phyloP scores from a whole-genome alignment of 2,113 vertebrate genomes.

The Sturnus vulgaris region DNA sequence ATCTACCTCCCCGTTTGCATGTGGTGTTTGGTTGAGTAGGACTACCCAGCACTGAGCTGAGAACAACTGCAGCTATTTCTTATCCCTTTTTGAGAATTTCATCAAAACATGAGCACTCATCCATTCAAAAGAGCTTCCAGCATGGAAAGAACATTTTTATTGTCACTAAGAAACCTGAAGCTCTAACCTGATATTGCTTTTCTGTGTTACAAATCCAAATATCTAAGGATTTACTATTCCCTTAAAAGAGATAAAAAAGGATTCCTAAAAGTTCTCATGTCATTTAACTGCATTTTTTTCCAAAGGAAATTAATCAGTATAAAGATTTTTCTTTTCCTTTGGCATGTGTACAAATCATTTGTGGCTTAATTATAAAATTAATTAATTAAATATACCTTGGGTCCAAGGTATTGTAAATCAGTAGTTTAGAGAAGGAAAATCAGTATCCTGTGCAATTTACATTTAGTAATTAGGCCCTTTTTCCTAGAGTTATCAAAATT shows the following conservation, averaged over 20 bases:
- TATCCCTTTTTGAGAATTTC: not conserved
- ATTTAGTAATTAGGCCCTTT: conserved; percentile 23
- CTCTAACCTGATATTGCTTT: not conserved
- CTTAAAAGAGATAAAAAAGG: not conserved
- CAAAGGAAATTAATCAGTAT: not conserved
- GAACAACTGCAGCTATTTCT: not conserved
- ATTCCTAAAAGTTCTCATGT: not conserved
- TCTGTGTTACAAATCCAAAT: not conserved
- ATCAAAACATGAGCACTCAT: not conserved
- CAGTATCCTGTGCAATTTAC: conserved; percentile 19
- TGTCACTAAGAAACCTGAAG: not conserved
- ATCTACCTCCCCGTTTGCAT: not conserved
- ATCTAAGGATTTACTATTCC: not conserved
- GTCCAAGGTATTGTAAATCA: not conserved
- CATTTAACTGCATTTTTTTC: conserved; percentile 1
- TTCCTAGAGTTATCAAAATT: not conserved
- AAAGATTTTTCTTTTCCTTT: not conserved
- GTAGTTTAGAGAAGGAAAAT: not conserved
- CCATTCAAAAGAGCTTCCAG: not conserved
- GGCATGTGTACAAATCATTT: not conserved
- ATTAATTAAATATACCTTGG: conserved; percentile 5
- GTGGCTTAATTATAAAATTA: conserved; percentile 25
- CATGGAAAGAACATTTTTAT: not conserved
- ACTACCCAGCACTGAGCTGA: not conserved
- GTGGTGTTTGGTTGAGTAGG: not conserved